A percentile compares a stretch with the other conserved stretches of the same genome.
phyloP scores from a whole-genome alignment of 1,140 invertebrate genomes.

The Drosophila teissieri region DNA sequence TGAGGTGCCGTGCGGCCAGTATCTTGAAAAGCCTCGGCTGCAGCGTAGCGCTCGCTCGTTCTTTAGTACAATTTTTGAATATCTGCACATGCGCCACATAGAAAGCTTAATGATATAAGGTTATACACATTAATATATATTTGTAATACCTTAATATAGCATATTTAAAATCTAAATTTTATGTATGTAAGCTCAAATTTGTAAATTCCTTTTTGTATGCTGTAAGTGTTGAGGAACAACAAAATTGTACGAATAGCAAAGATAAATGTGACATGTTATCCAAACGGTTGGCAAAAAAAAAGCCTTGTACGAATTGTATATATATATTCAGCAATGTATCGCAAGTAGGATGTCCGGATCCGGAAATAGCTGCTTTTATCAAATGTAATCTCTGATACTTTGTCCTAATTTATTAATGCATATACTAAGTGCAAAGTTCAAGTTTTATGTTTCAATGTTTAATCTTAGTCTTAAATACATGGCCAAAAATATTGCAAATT shows the following conservation, averaged over 20 bases:
- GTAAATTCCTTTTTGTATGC: slow-evolving; percentile 58
- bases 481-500: slow-evolving; percentile 39
- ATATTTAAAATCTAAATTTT: slow-evolving; percentile 58
- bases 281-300: slow-evolving; percentile 1
- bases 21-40: not conserved
- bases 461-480: slow-evolving; percentile 35
- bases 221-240: slow-evolving; percentile 41
- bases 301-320: slow-evolving; percentile 14
- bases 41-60: slow-evolving; percentile 14
- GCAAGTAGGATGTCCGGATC: slow-evolving; percentile 9
- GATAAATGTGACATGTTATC: slow-evolving; percentile 36
- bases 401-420: slow-evolving; percentile 33
- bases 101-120: slow-evolving; percentile 38
- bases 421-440: slow-evolving; percentile 31
- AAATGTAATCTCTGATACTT: slow-evolving; percentile 44
- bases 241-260: slow-evolving; percentile 40
- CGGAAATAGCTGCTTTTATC: slow-evolving; percentile 26
- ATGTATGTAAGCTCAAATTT: slow-evolving; percentile 69
- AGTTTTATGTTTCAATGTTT: slow-evolving; percentile 46
- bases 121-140: slow-evolving; percentile 44
- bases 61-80: slow-evolving; percentile 49
- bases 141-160: slow-evolving; percentile 36
- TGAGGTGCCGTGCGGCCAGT: not conserved
- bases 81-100: slow-evolving; percentile 29
- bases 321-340: slow-evolving; percentile 26